Conservation (phyloP, 2,888 invertebrate species). For the Rhagonycha fulva region DNA sequence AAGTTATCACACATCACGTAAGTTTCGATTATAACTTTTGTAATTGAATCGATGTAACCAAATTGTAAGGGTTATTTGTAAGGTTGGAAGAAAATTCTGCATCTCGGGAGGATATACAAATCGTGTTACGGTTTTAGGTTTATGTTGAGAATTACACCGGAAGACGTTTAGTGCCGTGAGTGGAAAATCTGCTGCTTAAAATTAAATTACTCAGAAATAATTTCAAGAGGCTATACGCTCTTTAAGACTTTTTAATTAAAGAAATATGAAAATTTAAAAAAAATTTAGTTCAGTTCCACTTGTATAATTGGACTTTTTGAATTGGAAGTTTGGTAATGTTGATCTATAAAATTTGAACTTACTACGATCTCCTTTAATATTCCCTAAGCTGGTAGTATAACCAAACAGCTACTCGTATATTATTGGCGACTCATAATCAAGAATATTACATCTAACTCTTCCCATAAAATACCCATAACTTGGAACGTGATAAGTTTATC, state of each 20-base stretch:
- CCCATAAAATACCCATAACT: not conserved
- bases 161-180: not conserved
- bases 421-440: not conserved
- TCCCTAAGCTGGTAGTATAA: not conserved
- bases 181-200: not conserved
- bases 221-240: not conserved
- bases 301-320: not conserved
- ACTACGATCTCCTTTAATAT: not conserved
- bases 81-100: not conserved
- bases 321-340: not conserved
- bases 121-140: not conserved
- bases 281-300: no score
- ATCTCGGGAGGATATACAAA: not conserved
- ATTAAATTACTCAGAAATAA: not conserved
- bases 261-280: no score
- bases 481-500: not conserved
- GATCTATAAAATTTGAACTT: not conserved
- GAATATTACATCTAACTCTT: not conserved
- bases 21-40: not conserved
- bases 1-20: not conserved
- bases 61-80: not conserved
- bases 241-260: not conserved
- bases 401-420: not conserved
- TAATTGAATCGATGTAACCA: not conserved
- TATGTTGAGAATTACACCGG: not conserved